Evolutionary conservation across 35 echinoderm and acorn worm species (phyloP), one percentile per base, ranked within the genome.

Genomic region (Nesometra sesokonis): DNA sequence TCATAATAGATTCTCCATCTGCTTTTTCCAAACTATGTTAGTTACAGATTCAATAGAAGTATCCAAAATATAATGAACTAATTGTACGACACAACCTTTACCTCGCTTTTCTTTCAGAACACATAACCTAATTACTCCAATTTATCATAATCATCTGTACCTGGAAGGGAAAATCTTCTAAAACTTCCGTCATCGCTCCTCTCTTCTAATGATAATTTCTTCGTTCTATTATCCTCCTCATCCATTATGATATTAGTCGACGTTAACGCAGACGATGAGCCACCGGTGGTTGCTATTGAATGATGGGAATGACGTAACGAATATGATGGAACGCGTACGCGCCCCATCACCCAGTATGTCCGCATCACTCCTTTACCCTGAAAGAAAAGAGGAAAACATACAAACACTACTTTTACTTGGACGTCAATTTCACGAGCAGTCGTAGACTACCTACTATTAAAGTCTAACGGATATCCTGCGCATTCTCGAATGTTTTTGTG

Each of bases 311-410:
- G 79, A 34, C 35, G 79, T 36, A 34, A 80, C 32, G 32, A 80
- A 80, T 80, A 15, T 80, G 79, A 80, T 31, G 32, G 79, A 36
- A 33, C 11, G 11, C 79, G 35, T 0, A 33, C 81, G 7, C 35
- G 34, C 17, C 90, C 92, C 31, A 91, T 87, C 19, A 98, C 85
- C 95, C 95, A 98, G 80, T 93, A 94, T 13, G 95, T 98, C 0
- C 86, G 83, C 95, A 98, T 98, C 0, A 98, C 84, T 35, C 95
- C 95, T 83, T 98, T 98, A 29, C 95, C 95, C 95, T 98, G 82
- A 29, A 84, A 33, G 32, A 79, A 85, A 88, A 30, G 8, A 34
- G 35, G 78, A 5, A 87, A 86, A 17, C 15, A 37, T 21, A 32
- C 21, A 30, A 5, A 4, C n/a, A 29, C 34, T 82, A 33, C 31